Evolutionary conservation across 2,113 vertebrate species (phyloP).

Genomic region (Tetrax tetrax): DNA sequence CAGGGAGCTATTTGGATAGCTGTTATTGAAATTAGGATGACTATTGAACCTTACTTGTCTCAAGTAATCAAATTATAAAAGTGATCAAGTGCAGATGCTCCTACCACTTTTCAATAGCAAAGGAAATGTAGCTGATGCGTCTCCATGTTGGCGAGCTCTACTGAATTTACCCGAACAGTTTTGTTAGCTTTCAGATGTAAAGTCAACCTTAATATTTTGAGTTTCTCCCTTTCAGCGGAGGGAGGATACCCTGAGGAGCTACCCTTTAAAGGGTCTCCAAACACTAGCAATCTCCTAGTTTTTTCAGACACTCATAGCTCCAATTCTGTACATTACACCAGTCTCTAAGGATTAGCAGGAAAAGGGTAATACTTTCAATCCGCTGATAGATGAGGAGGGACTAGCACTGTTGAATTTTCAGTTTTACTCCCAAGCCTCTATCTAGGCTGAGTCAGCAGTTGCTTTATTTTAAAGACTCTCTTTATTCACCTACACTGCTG

Average conservation of each 20-base stretch:
- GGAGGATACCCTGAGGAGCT: conserved; percentile 43
- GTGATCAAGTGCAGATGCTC: neutral
- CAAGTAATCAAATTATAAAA: neutral
- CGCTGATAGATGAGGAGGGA: conserved; percentile 34
- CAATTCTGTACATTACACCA: conserved; percentile 33
- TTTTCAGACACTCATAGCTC: conserved; percentile 46
- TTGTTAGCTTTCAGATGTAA: conserved; percentile 33
- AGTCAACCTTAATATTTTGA: conserved; percentile 44
- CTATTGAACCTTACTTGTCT: neutral
- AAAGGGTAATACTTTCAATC: conserved; percentile 45
- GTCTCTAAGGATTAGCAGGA: conserved; percentile 55
- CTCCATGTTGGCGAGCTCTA: neutral
- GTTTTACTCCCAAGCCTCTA: conserved; percentile 53
- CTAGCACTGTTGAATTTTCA: conserved; percentile 44
- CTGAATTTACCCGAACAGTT: neutral
- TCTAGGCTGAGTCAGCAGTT: conserved; percentile 35
- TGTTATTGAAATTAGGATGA: neutral
- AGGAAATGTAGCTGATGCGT: neutral
- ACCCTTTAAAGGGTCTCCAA: conserved; percentile 62
- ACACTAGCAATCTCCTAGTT: conserved; percentile 21
- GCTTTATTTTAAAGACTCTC: conserved; percentile 66
- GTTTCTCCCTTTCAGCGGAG: neutral
- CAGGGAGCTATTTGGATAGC: neutral
- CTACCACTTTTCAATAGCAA: neutral
- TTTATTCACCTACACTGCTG: conserved; percentile 50